These are phyloP conservation scores for Lordiphosa collinella DNA, from an alignment of 1,140 invertebrate species.

Conservation along the genomic window DNA sequence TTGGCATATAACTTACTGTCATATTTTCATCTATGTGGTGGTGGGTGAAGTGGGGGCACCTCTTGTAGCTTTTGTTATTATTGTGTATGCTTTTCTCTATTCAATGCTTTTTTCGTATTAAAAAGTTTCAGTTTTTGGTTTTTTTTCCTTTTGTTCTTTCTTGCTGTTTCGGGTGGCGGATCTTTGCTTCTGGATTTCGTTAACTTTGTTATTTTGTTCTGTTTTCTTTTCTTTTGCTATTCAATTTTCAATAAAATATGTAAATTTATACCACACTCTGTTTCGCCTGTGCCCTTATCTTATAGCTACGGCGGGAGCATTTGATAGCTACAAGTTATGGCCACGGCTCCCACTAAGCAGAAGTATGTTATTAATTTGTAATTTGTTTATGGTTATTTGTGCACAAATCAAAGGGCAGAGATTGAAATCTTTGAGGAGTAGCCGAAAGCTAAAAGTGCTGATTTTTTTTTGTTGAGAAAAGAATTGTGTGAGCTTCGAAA, in stretches of 20 bases:
- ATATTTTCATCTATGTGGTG: constrained; percentile 62
- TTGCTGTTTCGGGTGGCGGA: constrained; percentile 13
- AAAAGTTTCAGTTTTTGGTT: constrained; percentile 47
- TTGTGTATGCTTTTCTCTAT: constrained; percentile 53
- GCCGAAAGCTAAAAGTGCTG: constrained; percentile 29
- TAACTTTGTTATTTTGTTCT: constrained; percentile 70
- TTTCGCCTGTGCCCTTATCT: constrained; percentile 44
- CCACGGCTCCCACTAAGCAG: constrained; percentile 44
- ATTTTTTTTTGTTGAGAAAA: background rate
- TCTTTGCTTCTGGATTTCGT: constrained; percentile 68
- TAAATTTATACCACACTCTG: constrained; percentile 72
- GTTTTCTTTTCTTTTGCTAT: constrained; percentile 31
- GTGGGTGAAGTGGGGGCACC: background rate
- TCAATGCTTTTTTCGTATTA: constrained; percentile 67
- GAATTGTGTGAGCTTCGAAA: too few species aligned
- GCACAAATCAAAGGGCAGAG: constrained; percentile 74
- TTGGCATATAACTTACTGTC: constrained; percentile 73
- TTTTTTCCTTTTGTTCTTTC: constrained; percentile 29
- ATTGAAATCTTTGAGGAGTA: constrained; percentile 63
- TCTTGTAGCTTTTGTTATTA: constrained; percentile 61
- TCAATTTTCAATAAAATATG: constrained; percentile 77
- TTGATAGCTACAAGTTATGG: constrained; percentile 73
- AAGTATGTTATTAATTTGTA: constrained; percentile 77
- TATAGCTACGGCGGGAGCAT: constrained; percentile 49
- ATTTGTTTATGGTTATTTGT: constrained; percentile 76